phyloP scores from a whole-genome alignment of 2,113 vertebrate species.

The Scophthalmus maximus region DNA sequence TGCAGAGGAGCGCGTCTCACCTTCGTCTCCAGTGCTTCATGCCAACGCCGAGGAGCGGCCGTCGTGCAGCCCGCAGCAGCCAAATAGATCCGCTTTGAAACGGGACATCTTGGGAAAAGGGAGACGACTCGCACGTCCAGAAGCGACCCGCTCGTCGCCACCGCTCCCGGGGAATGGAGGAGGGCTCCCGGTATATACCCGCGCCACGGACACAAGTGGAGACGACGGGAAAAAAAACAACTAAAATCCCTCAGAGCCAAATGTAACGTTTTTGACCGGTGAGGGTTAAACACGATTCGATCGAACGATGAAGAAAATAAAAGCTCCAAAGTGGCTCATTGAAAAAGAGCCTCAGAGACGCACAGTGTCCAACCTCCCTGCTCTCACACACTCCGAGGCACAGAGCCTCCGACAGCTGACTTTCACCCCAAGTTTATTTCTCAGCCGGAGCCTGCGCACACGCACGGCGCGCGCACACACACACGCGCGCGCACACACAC shows the following conservation, averaged over 20 bases:
- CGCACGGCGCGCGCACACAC: too few species aligned
- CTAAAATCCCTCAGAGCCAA: slow-evolving; percentile 1
- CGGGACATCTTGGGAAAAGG: slow-evolving; percentile 63
- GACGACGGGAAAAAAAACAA: slow-evolving; percentile 1
- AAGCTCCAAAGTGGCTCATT: slow-evolving; percentile 22
- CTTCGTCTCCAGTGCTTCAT: slow-evolving; percentile 57
- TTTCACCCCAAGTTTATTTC: slow-evolving; percentile 63
- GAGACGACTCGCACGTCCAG: slow-evolving; percentile 13
- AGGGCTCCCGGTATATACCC: slow-evolving; percentile 38
- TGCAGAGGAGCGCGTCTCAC: slow-evolving; percentile 52
- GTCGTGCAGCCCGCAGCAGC: slow-evolving; percentile 49
- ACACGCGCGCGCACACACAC: neutral
- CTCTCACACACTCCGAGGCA: slow-evolving; percentile 63
- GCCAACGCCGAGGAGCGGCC: slow-evolving; percentile 10
- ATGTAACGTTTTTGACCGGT: slow-evolving; percentile 3
- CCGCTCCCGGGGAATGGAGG: slow-evolving; percentile 56
- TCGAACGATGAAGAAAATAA: neutral
- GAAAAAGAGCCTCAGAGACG: slow-evolving; percentile 12
- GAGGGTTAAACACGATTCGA: slow-evolving; percentile 9
- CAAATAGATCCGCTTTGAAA: slow-evolving; percentile 69
- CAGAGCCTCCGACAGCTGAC: slow-evolving; percentile 51
- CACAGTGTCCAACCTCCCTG: slow-evolving; percentile 39
- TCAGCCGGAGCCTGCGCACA: slow-evolving; percentile 38
- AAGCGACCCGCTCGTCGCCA: slow-evolving; percentile 45
- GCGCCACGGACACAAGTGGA: slow-evolving; percentile 36